Percentiles rank a stretch among this genome's conserved stretches.
Evolutionary conservation across 2,888 invertebrate genomes (phyloP).

Genomic region (Monoplex corrugatus): DNA sequence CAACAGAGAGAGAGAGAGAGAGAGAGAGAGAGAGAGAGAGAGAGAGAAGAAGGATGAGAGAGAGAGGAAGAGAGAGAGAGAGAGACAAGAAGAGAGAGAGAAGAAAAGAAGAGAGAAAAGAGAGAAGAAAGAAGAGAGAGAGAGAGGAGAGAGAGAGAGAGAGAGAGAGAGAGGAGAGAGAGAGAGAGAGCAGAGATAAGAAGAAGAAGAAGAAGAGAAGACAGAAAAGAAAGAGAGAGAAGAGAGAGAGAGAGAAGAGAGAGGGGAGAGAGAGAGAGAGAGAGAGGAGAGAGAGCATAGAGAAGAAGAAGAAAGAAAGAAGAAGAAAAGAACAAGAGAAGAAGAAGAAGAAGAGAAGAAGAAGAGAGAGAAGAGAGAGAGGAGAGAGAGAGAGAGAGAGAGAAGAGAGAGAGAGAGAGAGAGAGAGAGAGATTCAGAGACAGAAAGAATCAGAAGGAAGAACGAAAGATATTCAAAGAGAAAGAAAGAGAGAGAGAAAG

Average conservation of each 20-base stretch:
- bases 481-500: constrained; percentile 8
- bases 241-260: background rate
- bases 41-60: background rate
- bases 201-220: background rate
- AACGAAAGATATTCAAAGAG: too few species aligned
- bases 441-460: too few species aligned
- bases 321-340: background rate
- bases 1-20: background rate
- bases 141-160: background rate
- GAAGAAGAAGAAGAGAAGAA: background rate
- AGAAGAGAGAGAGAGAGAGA: background rate
- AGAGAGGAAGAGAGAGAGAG: background rate
- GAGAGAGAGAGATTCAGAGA: too few species aligned
- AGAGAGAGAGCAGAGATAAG: background rate
- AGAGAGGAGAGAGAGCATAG: constrained; percentile 3
- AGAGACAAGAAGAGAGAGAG: background rate
- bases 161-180: background rate
- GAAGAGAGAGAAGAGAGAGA: background rate
- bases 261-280: constrained; percentile 33
- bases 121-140: background rate
- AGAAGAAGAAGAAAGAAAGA: background rate
- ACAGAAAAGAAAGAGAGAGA: background rate
- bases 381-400: constrained; percentile 28
- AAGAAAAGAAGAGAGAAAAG: background rate
- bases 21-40: background rate